A percentile compares a stretch with the other conserved stretches of the same genome.
Evolutionary conservation across 2,888 invertebrate species (phyloP).

Genomic region (Erebia aethiops): DNA sequence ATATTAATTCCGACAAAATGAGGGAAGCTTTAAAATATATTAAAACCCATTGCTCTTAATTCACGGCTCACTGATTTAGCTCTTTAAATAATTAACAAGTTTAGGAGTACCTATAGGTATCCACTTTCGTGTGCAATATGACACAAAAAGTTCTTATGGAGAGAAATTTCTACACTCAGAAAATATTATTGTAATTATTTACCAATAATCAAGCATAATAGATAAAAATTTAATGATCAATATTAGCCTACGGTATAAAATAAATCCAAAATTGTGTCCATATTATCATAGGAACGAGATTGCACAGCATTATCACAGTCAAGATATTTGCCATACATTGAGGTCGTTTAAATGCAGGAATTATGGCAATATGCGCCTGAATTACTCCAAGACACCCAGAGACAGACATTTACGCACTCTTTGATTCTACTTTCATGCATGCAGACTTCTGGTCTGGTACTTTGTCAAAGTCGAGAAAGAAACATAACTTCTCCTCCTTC

Average conservation of each 20-base stretch:
- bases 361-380: neutral
- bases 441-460: neutral
- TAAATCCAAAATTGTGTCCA: too few relatives aligned
- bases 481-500: neutral
- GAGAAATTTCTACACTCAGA: neutral
- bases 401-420: neutral
- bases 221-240: too few relatives aligned
- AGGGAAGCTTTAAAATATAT: constrained; percentile 34
- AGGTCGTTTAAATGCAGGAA: too few relatives aligned
- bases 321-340: too few relatives aligned
- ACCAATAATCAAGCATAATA: too few relatives aligned
- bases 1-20: neutral
- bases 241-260: too few relatives aligned
- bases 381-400: neutral
- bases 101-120: neutral
- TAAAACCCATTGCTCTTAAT: constrained; percentile 32
- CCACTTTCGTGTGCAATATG: too few relatives aligned
- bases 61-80: constrained; percentile 31
- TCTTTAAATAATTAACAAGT: neutral
- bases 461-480: neutral
- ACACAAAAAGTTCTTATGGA: too few relatives aligned
- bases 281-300: too few relatives aligned
- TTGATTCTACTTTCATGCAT: neutral
- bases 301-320: too few relatives aligned
- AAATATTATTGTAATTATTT: neutral